Evolutionary conservation across 35 echinoderm and acorn worm species (phyloP).

Genomic region (Stichopus chloronotus): DNA sequence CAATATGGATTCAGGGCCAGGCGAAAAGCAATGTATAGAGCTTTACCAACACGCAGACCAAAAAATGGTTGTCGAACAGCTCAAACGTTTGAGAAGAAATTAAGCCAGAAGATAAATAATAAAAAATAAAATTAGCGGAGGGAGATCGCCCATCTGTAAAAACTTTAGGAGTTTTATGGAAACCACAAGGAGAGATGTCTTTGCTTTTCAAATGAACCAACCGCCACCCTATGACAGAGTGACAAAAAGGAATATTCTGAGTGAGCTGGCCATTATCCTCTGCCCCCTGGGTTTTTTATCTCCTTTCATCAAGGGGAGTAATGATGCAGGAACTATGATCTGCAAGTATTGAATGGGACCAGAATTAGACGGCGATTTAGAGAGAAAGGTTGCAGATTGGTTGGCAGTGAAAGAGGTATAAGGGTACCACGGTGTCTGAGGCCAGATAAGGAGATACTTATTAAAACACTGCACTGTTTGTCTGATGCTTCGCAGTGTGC

Average conservation of each 20-base stretch:
- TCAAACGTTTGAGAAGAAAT: slow-evolving; percentile 16
- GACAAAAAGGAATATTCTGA: slow-evolving; percentile 42
- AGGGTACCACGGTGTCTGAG: neutral
- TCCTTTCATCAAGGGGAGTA: slow-evolving; percentile 7
- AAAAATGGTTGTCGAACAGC: slow-evolving; percentile 59
- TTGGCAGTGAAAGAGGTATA: neutral
- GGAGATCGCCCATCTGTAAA: slow-evolving; percentile 38
- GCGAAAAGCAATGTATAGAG: neutral
- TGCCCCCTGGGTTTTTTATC: slow-evolving; percentile 26
- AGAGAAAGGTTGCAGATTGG: neutral
- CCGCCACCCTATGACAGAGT: neutral
- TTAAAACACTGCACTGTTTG: neutral
- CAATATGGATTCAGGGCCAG: slow-evolving; percentile 39
- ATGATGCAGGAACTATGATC: neutral
- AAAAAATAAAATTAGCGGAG: slow-evolving; percentile 38
- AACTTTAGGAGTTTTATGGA: slow-evolving; percentile 57
- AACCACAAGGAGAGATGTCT: slow-evolving; percentile 56
- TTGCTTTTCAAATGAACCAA: slow-evolving; percentile 11
- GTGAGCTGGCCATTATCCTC: slow-evolving; percentile 30
- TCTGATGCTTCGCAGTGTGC: neutral
- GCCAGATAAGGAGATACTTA: neutral
- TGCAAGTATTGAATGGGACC: neutral
- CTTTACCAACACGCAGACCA: slow-evolving; percentile 48
- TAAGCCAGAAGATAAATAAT: slow-evolving; percentile 39
- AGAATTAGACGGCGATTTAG: neutral